phyloP scores from a whole-genome alignment of 2,113 vertebrate genomes.

The Hyla sarda region DNA sequence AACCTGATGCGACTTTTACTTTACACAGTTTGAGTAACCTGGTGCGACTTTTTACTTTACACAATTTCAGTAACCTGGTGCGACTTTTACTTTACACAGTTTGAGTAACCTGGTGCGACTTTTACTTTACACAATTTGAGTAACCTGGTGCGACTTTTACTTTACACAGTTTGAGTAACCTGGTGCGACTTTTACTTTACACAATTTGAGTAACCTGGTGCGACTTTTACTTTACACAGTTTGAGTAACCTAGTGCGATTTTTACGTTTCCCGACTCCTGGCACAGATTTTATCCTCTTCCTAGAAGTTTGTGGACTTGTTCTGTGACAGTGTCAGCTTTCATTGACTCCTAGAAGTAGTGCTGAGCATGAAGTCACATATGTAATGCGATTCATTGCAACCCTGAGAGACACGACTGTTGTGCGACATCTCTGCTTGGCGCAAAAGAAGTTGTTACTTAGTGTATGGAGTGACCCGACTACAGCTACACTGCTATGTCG shows the following conservation, averaged over 20 bases:
- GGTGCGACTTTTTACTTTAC: not conserved
- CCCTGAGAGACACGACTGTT: too few species aligned
- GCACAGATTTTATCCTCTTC: not conserved
- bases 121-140: not conserved
- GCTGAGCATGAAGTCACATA: too few species aligned
- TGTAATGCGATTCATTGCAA: too few species aligned
- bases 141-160: not conserved
- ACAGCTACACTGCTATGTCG: too few species aligned
- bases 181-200: not conserved
- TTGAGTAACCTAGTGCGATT: not conserved
- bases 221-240: not conserved
- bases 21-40: not conserved
- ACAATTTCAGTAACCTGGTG: not conserved
- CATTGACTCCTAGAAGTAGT: too few species aligned
- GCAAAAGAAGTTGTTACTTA: too few species aligned
- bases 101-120: not conserved
- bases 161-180: not conserved
- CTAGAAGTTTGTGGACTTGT: not conserved
- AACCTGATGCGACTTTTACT: not conserved
- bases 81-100: not conserved
- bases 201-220: not conserved
- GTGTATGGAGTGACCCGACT: too few species aligned
- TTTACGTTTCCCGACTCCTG: not conserved
- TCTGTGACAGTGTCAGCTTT: too few species aligned
- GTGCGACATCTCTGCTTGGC: too few species aligned